Evolutionary conservation across 2,888 invertebrate species (phyloP).

Genomic region (Spialia ferax): DNA sequence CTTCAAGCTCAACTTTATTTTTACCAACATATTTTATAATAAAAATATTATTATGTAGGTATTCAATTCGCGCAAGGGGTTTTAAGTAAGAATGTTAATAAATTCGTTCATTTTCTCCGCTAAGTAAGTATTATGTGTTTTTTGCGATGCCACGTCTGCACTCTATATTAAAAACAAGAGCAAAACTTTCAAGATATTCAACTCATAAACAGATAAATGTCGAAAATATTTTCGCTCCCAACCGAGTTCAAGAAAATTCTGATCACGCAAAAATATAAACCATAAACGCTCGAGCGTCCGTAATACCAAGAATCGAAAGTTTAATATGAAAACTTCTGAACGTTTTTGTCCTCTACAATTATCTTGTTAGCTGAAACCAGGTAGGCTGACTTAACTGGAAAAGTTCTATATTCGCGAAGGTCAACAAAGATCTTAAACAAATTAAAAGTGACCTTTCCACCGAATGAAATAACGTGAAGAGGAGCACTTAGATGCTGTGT

Average conservation of each 20-base stretch:
- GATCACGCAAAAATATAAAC: conserved; percentile 6
- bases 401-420: conserved; percentile 29
- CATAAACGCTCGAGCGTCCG: background rate
- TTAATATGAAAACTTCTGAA: conserved; percentile 31
- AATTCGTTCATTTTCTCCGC: background rate
- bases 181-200: background rate
- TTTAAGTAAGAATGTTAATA: background rate
- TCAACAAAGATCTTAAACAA: conserved; percentile 34
- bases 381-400: conserved; percentile 20
- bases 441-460: conserved; percentile 33
- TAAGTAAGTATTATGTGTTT: background rate
- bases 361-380: conserved; percentile 11
- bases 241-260: background rate
- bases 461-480: conserved; percentile 12
- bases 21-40: too few species aligned
- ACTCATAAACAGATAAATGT: conserved; percentile 6
- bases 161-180: background rate
- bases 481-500: conserved; percentile 3
- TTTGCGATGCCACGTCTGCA: background rate
- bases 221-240: background rate
- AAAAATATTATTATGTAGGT: too few species aligned
- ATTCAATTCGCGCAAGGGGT: background rate
- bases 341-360: conserved; percentile 20
- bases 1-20: too few species aligned
- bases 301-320: conserved; percentile 1